Base-by-base conservation (phyloP, 2,797 vertebrate species). In the Sebastolobus alascanus region DNA sequence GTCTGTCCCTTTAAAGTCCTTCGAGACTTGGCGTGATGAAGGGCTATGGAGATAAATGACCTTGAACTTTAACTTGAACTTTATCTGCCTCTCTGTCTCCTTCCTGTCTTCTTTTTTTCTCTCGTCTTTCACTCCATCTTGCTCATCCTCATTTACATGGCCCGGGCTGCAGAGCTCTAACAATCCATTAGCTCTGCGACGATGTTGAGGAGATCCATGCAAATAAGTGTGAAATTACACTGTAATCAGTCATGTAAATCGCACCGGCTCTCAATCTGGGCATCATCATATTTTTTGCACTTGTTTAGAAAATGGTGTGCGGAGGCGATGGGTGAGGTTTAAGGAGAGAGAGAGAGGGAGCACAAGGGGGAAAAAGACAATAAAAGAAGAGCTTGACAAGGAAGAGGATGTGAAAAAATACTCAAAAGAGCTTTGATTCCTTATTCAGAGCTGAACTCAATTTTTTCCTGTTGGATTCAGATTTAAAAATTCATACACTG, bases 161-260 rank as follows among this genome's bases (percentile, higher is more conserved):
- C 68, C 85, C 0, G 43, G 60, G 66, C 84, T 58, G 78, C 80
- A 18, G 66, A 68, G 83, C 86, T 84, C 78, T 33, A 85, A 83
- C 85, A 83, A 90, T 90, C 90, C 93, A 93, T 94, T 91, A 90
- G 85, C 88, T 68, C 10, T 8, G 77, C 66, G 29, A 83, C 73
- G 86, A 87, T 72, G 92, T 89, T 74, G 84, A 87, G 89, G 77
- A 90, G 78, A 79, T 90, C 92, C 91, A 89, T 91, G 92, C 90
- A 92, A 94, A 93, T 93, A 91, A 90, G 89, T 93, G 92, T 92
- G 92, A 94, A 94, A 94, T 92, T 86, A 90, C 89, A 79, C 85
- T 80, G 69, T 89, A 94, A 95, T 95, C 94, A 94, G 89, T 92
- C 91, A 92, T 93, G 92, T 93, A 93, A 93, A 93, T 94, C 90